Conservation (phyloP, 2,888 invertebrate genomes). For the Epirrhoe tristata region DNA sequence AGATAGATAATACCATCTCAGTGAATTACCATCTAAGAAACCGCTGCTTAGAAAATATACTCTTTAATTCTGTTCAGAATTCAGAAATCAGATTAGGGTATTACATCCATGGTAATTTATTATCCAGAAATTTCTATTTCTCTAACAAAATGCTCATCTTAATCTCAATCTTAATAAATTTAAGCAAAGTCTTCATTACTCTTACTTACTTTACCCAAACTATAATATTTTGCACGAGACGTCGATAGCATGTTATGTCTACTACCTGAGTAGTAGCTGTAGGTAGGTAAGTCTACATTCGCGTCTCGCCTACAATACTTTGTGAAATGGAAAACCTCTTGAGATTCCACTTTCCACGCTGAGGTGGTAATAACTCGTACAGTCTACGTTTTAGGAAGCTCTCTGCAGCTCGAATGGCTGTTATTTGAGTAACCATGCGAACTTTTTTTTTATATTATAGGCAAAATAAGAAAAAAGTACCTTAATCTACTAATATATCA, state of each 20-base stretch:
- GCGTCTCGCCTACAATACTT: slow-evolving; percentile 8
- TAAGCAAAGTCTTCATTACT: not conserved
- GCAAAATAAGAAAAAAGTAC: too few relatives aligned
- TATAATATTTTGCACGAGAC: not conserved
- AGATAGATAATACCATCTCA: slow-evolving; percentile 43
- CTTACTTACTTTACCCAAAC: not conserved
- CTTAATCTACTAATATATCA: too few relatives aligned
- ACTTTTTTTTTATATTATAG: too few relatives aligned
- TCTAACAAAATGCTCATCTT: too few relatives aligned
- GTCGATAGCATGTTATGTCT: not conserved
- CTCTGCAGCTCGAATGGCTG: not conserved
- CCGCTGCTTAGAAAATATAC: slow-evolving; percentile 33
- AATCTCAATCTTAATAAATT: too few relatives aligned
- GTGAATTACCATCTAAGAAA: slow-evolving; percentile 48
- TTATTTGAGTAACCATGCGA: not conserved
- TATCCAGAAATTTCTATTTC: too few relatives aligned
- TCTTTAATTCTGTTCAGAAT: slow-evolving; percentile 14
- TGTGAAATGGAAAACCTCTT: slow-evolving; percentile 37
- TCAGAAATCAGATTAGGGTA: not conserved
- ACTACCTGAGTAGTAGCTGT: not conserved
- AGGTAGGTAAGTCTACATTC: not conserved
- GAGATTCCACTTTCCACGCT: slow-evolving; percentile 9
- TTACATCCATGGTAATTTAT: not conserved
- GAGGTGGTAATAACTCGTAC: slow-evolving; percentile 3
- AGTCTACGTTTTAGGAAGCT: slow-evolving; percentile 1